Base-by-base conservation (phyloP, 2,888 invertebrate genomes). In the Phyllotreta cruciferae region DNA sequence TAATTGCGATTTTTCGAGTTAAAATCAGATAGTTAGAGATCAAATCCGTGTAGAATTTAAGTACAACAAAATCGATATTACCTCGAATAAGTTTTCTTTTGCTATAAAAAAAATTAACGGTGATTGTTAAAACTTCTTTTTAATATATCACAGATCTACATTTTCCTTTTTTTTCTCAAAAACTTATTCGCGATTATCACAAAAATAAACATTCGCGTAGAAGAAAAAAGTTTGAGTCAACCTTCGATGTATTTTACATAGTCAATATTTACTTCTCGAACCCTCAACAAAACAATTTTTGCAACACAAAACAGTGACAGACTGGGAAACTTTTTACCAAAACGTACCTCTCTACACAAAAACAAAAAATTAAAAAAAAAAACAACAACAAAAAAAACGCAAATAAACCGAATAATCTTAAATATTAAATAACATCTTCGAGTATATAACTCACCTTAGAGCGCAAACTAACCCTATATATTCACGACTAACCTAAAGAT, bases 351-450 rank as follows among this genome's bases (percentile, higher is more conserved):
- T 35, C 10, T 53, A 41, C 35, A 44, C 45, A 54, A 53, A 63
- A 24, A 47, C 24, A 56, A 36, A 11, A 38, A 45, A 62, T 60
- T 41, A 44, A 54, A 61, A 54, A 41, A 41, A 52, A 61, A 49
- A 56, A 56, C 34, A 61, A 62, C 55, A 62, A 62, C 45, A 65
- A 66, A 61, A 53, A 45, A 57, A 49, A 41, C 47, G 44, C 56
- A 61, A 52, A 62, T 62, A 60, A 56, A 60, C 54, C 39, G 56
- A 61, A 64, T 64, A 68, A 61, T 64, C 75, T 74, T 76, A 76
- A 66, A 76, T 67, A 76, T 75, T 74, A 76, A 74, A 75, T 75
- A 76, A 76, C 75, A 75, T 73, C 71, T 66, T 63, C 67, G 66
- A 63, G 66, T 66, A 66, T 65, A 57, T 53, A 58, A 53, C 61